Conservation (phyloP, 2,888 invertebrate genomes). For the Heterodera filipjevi region DNA sequence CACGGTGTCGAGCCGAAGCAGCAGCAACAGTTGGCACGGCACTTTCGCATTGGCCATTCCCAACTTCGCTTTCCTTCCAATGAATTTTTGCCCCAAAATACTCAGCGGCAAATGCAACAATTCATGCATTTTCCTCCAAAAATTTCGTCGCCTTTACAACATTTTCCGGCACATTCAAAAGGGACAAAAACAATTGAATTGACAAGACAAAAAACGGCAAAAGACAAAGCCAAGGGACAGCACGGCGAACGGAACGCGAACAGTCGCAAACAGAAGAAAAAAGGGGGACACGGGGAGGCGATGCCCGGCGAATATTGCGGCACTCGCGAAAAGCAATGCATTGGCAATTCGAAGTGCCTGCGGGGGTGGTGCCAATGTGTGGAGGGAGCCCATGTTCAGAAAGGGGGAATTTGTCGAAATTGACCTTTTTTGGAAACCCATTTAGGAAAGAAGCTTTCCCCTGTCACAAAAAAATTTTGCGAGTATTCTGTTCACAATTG, state of each 20-base stretch:
- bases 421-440: too few relatives aligned
- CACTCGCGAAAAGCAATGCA: slow-evolving; percentile 45
- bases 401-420: slow-evolving; percentile 58
- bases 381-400: slow-evolving; percentile 48
- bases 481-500: too few relatives aligned
- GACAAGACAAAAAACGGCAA: not conserved
- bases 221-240: not conserved
- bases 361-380: slow-evolving; percentile 57
- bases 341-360: slow-evolving; percentile 55
- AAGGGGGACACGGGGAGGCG: slow-evolving; percentile 29
- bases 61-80: not conserved
- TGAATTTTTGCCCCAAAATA: not conserved
- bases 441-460: too few relatives aligned
- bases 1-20: too few relatives aligned
- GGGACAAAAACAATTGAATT: not conserved
- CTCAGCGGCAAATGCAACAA: not conserved
- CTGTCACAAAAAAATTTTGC: too few relatives aligned
- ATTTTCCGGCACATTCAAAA: slow-evolving; percentile 17
- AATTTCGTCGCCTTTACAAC: too few relatives aligned
- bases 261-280: not conserved
- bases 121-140: too few relatives aligned
- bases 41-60: not conserved
- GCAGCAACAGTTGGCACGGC: too few relatives aligned
- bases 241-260: too few relatives aligned
- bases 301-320: slow-evolving; percentile 62